Evolutionary conservation across 2,113 vertebrate species (phyloP), one percentile per base, ranked within the genome.

Genomic region (Diadophis punctatus): DNA sequence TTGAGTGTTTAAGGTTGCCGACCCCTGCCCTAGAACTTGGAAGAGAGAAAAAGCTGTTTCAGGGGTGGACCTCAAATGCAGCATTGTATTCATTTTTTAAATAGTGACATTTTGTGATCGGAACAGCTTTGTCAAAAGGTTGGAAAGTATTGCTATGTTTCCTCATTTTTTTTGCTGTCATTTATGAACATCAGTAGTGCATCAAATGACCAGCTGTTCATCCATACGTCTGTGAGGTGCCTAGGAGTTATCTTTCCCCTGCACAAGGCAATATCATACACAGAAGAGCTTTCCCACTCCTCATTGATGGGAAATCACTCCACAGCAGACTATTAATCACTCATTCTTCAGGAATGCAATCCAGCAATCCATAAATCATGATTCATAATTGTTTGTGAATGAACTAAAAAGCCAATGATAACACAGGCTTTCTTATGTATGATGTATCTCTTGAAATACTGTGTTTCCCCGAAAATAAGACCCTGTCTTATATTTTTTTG

Each of bases 401-500:
- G 39, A 85, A 58, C 34, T 7, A 0, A 0, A 1, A 34, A 58
- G 5, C 30, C 14, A 0, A 1, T 90, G 90, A 58, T 80, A 84
- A 84, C 52, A 46, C 34, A 56, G 74, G 12, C 14, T 94, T n/a
- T 55, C 49, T 5, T 8, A 74, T 86, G 20, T 2, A 86, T 39
- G 80, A 49, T 3, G n/a, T 2, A 39, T 0, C 16, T 14, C 46
- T 84, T 84, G 88, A 87, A 11, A 6, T 0, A 0, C 55, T 3
- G 46, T 46, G 46, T 46, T 46, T 46, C 46, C 46, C 46, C 46
- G 46, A 46, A 46, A 46, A 46, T 46, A 46, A 46, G 5, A 46
- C 46, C 46, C 46, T 46, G 5, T 46, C 46, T 46, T 46, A 46
- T 46, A 46, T 46, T 46, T 46, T 46, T 46, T 46, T 46, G 46